Base-by-base conservation (phyloP, 2,797 vertebrate genomes). In the Melanotaenia boesemani region DNA sequence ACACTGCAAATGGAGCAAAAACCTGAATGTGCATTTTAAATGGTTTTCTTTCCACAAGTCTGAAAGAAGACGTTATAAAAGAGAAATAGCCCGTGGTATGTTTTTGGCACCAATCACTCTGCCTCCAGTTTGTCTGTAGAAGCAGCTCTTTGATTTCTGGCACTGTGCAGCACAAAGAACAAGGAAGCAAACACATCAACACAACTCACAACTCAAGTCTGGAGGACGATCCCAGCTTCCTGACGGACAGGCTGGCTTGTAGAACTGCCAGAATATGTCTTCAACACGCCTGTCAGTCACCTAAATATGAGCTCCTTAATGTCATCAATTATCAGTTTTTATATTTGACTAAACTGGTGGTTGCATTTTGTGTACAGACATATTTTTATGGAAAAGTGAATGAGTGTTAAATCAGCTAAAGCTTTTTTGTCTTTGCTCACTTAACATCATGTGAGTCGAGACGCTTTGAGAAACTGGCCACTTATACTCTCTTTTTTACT, bases 101-200 rank as follows among this genome's bases (percentile, higher is more conserved):
- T 28, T 63, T 63, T 72, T 57, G 26, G 15, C 65, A 70, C 76
- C 69, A 76, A 46, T 83, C 62, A 80, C n/a, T 76, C 59, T n/a
- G 50, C 30, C 59, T 78, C 13, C 58, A 48, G 48, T 57, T 34
- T 59, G 60, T 54, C 50, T 36, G 37, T 63, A 68, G 62, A 52
- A 76, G 63, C 26, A 11, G 10, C 48, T 26, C 67, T 57, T 58
- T 44, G 82, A 46, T 41, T 57, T 67, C 70, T 24, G 57, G 36
- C 48, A 48, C 32, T n/a, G 50, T 15, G 15, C 44, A 24, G 56
- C 26, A 68, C 71, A 67, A 87, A 77, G 68, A 69, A 59, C 37
- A 44, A 67, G 66, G 66, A 37, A 70, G 57, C 56, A 70, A 85
- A 77, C 67, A 39, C 52, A 55, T 55, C 55, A 12, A 52, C 8